phyloP scores from a whole-genome alignment of 2,113 vertebrate species.

The Propithecus coquereli region DNA sequence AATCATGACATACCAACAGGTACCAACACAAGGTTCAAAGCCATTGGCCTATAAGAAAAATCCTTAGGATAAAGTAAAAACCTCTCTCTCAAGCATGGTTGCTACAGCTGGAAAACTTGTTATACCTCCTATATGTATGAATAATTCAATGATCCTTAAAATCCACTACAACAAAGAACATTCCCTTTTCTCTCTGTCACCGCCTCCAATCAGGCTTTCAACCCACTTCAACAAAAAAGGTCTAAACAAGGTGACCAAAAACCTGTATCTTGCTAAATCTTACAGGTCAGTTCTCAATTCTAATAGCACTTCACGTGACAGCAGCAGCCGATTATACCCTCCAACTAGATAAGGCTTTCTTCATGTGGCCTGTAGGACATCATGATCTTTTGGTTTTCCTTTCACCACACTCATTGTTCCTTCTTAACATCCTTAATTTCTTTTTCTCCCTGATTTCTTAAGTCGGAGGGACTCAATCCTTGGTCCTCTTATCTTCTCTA shows the following conservation, averaged over 20 bases:
- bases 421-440: neutral
- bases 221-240: neutral
- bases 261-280: neutral
- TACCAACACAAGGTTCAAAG: neutral
- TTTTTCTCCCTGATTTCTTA: neutral
- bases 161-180: neutral
- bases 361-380: neutral
- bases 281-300: neutral
- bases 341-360: neutral
- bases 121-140: neutral
- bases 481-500: neutral
- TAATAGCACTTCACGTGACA: neutral
- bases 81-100: neutral
- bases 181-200: neutral
- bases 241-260: neutral
- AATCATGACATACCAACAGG: neutral
- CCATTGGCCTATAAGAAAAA: neutral
- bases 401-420: neutral
- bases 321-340: neutral
- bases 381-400: neutral
- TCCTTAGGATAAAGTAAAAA: neutral
- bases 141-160: neutral
- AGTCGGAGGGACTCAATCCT: neutral
- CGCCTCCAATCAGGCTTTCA: neutral
- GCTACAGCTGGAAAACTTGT: neutral